A percentile compares a stretch with the other conserved stretches of the same genome.
phyloP scores from a whole-genome alignment of 2,797 vertebrate genomes.

The Sebastes matsubarae region DNA sequence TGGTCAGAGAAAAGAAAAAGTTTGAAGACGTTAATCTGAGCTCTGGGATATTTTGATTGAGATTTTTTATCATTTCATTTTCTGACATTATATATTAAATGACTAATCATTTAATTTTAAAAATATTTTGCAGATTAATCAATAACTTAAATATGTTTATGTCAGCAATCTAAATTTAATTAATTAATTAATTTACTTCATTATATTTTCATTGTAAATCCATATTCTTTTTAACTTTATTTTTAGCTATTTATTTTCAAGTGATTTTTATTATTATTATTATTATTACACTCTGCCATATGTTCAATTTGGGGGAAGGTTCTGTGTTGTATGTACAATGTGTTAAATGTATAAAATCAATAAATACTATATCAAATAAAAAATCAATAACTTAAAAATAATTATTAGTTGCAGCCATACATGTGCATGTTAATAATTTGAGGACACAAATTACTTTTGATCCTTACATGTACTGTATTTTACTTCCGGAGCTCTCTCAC shows the following conservation, averaged over 20 bases:
- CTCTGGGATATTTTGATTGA: not conserved
- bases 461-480: no score
- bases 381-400: not conserved
- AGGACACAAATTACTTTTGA: not conserved
- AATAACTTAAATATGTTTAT: not conserved
- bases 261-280: no score
- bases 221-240: no score
- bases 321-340: no score
- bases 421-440: not conserved
- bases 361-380: not conserved
- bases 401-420: not conserved
- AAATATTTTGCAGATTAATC: not conserved
- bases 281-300: no score
- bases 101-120: not conserved
- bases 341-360: no score
- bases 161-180: no score
- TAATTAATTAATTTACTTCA: no score
- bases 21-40: not conserved
- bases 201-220: no score
- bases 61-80: not conserved
- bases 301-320: no score
- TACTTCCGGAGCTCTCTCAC: slow-evolving; percentile 74
- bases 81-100: not conserved
- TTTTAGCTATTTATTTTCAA: no score
- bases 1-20: no score